Conservation (phyloP, 2,797 vertebrate genomes). For the Crocidura indochinensis region DNA sequence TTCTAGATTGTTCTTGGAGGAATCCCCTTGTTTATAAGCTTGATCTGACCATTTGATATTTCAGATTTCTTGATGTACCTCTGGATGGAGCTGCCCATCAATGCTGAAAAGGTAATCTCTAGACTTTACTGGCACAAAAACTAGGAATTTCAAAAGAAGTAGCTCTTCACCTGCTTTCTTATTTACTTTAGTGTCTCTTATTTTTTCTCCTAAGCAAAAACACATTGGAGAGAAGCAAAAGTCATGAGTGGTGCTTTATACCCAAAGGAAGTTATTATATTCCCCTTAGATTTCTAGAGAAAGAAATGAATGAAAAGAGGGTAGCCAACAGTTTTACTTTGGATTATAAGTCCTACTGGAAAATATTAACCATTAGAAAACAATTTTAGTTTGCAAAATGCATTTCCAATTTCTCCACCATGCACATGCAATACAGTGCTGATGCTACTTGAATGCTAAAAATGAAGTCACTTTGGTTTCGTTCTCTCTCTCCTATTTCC, state of each 20-base stretch:
- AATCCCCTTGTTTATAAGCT: slow-evolving; percentile 68
- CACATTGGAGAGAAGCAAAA: slow-evolving; percentile 36
- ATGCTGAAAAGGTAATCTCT: slow-evolving; percentile 79
- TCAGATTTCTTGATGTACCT: slow-evolving; percentile 47
- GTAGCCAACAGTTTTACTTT: slow-evolving; percentile 44
- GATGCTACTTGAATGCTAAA: slow-evolving; percentile 15
- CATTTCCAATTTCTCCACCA: not conserved
- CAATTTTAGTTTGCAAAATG: slow-evolving; percentile 53
- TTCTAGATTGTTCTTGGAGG: slow-evolving; percentile 60
- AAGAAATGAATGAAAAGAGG: slow-evolving; percentile 36
- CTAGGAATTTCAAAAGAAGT: slow-evolving; percentile 1
- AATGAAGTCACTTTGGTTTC: slow-evolving; percentile 51
- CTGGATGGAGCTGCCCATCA: slow-evolving; percentile 41
- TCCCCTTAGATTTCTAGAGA: not conserved
- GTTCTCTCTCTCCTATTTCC: slow-evolving; percentile 1
- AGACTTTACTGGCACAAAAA: not conserved
- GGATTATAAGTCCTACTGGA: not conserved
- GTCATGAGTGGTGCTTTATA: slow-evolving; percentile 39
- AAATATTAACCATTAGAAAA: slow-evolving; percentile 53
- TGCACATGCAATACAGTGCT: not conserved
- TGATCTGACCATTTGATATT: slow-evolving; percentile 73
- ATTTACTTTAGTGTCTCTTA: not conserved
- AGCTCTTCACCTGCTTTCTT: not conserved
- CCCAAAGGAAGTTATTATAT: slow-evolving; percentile 34
- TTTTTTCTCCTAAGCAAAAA: slow-evolving; percentile 13